Percentiles rank a stretch among this genome's conserved stretches.
Conservation (phyloP, 2,797 vertebrate genomes). For the Coreius guichenoti region DNA sequence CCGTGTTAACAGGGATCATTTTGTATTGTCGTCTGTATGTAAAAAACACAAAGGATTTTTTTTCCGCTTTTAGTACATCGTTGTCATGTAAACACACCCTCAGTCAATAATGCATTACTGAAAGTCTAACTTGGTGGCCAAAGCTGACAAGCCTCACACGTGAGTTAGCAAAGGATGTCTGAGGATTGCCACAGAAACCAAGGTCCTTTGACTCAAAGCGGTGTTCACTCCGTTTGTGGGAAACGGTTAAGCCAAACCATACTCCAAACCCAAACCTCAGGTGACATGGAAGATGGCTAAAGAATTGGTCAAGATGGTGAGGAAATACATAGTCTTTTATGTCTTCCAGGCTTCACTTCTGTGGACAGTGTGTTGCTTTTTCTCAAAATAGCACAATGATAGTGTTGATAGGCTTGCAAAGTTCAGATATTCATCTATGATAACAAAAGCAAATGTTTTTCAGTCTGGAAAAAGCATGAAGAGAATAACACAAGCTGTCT, state of each 20-base stretch:
- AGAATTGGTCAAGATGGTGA: neutral
- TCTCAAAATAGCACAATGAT: neutral
- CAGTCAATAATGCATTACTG: constrained; percentile 7
- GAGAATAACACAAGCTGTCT: constrained; percentile 5
- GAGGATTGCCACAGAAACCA: constrained; percentile 48
- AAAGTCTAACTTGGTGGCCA: constrained; percentile 18
- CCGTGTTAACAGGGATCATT: no score
- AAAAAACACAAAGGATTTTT: no score
- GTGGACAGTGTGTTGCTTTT: neutral
- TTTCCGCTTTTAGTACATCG: no score
- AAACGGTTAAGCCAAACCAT: neutral
- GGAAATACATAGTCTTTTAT: neutral
- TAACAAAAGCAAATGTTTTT: neutral
- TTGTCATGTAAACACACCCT: neutral
- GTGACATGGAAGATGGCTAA: neutral
- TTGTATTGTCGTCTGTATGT: no score
- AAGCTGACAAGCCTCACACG: constrained; percentile 9
- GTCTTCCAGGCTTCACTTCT: neutral
- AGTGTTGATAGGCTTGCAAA: neutral
- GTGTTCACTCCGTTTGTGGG: neutral
- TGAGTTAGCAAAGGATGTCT: constrained; percentile 12
- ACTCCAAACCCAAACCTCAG: neutral
- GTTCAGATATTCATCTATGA: neutral
- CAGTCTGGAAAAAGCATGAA: constrained; percentile 9
- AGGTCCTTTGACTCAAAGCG: constrained; percentile 8